phyloP scores from a whole-genome alignment of 2,888 invertebrate genomes.

The Meghimatium bilineatum region DNA sequence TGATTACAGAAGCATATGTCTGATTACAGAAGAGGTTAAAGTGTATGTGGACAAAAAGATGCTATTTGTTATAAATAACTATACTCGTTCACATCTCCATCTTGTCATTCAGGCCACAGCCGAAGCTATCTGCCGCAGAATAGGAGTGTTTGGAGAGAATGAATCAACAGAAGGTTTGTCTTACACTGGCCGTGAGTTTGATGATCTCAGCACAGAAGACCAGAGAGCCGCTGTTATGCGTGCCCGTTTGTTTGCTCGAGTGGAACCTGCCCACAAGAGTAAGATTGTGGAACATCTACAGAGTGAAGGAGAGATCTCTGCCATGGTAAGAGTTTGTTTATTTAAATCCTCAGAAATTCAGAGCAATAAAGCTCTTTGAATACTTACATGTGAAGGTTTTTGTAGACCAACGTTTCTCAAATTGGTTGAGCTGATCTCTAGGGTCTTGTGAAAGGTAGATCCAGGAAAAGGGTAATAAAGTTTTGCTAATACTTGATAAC shows the following conservation, averaged over 20 bases:
- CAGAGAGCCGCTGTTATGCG: constrained; percentile 91
- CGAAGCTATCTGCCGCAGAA: constrained; percentile 99
- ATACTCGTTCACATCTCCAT: background rate
- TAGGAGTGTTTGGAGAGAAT: constrained; percentile 96
- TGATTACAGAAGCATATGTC: too few species aligned
- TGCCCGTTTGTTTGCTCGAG: constrained; percentile 95
- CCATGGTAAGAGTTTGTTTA: constrained; percentile 86
- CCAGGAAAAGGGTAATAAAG: too few species aligned
- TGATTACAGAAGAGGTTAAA: too few species aligned
- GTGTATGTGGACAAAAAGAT: too few species aligned
- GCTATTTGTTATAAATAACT: too few species aligned
- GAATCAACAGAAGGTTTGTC: constrained; percentile 95
- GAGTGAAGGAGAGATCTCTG: constrained; percentile 97
- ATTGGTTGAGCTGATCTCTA: too few species aligned
- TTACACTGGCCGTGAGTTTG: constrained; percentile 99
- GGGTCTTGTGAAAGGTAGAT: too few species aligned
- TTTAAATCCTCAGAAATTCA: too few species aligned
- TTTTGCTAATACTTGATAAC: too few species aligned
- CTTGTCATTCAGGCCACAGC: constrained; percentile 87
- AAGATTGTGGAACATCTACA: constrained; percentile 99
- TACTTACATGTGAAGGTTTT: too few species aligned
- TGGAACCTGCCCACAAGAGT: constrained; percentile 99
- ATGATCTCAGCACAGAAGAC: constrained; percentile 95
- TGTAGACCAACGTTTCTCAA: too few species aligned
- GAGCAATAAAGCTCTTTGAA: too few species aligned